phyloP scores from a whole-genome alignment of 2,888 invertebrate genomes.

The Orthonevra nobilis region DNA sequence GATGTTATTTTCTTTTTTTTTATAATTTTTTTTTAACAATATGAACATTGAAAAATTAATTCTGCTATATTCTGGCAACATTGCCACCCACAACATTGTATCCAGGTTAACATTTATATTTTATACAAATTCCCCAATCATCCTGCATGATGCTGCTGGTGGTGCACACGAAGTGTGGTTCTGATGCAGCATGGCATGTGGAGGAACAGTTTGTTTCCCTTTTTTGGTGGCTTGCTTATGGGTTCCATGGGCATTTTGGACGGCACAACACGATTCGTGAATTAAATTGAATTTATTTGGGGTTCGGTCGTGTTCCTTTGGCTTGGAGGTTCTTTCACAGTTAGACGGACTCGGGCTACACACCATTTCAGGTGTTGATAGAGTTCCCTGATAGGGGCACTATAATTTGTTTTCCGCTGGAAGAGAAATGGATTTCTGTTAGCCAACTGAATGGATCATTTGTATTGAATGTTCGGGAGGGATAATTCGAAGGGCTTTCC shows the following conservation, averaged over 20 bases:
- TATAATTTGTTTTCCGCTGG: conserved; percentile 57
- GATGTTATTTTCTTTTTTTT: too few species aligned
- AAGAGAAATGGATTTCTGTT: conserved; percentile 62
- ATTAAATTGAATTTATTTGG: conserved; percentile 67
- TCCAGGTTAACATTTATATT: background rate
- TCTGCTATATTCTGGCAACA: conserved; percentile 33
- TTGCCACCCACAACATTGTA: conserved; percentile 32
- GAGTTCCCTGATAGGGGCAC: conserved; percentile 46
- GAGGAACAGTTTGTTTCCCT: conserved; percentile 10
- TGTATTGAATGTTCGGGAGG: conserved; percentile 29
- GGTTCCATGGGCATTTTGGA: conserved; percentile 23
- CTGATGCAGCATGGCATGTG: conserved; percentile 23
- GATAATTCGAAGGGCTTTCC: too few species aligned
- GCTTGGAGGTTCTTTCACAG: conserved; percentile 54
- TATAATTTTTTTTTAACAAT: too few species aligned
- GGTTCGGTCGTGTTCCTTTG: conserved; percentile 20
- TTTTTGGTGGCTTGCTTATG: conserved; percentile 9
- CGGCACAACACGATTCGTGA: conserved; percentile 60
- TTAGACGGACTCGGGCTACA: conserved; percentile 25
- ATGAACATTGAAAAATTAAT: too few species aligned
- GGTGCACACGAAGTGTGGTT: too few species aligned
- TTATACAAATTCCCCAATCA: conserved; percentile 36
- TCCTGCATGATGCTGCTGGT: conserved; percentile 5
- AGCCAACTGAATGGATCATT: conserved; percentile 59
- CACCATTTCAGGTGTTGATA: conserved; percentile 56